phyloP scores from a whole-genome alignment of 37 sponge, comb jelly and placozoan species.

The Lycopodina hypogea region DNA sequence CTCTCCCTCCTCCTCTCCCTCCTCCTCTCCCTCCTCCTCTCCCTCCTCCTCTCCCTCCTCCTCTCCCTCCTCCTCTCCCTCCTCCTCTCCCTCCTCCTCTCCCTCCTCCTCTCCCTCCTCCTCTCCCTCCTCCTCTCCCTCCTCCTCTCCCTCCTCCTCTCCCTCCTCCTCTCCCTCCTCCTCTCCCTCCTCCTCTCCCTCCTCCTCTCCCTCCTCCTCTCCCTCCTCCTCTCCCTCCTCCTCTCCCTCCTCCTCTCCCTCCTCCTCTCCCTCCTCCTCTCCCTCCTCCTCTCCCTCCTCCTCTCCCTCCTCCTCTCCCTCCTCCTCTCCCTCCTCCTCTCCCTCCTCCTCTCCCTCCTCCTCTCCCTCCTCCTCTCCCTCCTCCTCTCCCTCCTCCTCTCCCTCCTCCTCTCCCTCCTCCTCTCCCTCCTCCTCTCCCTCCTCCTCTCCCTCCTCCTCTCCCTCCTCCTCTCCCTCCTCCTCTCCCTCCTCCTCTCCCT shows the following conservation, averaged over 20 bases:
- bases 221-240: neutral
- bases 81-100: neutral
- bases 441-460: too few species aligned
- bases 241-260: neutral
- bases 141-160: neutral
- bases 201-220: neutral
- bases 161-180: slow-evolving; percentile 1
- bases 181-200: slow-evolving; percentile 1
- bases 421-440: too few species aligned
- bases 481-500: neutral
- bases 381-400: too few species aligned
- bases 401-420: too few species aligned
- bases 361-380: too few species aligned
- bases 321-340: too few species aligned
- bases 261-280: neutral
- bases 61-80: slow-evolving; percentile 1
- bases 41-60: neutral
- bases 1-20: slow-evolving; percentile 3
- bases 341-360: too few species aligned
- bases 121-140: neutral
- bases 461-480: neutral
- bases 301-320: too few species aligned
- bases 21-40: neutral
- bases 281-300: too few species aligned
- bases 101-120: neutral